These are phyloP conservation scores for Drosophila grimshawi DNA, from an alignment of 1,140 invertebrate genomes.

Conservation along the genomic window DNA sequence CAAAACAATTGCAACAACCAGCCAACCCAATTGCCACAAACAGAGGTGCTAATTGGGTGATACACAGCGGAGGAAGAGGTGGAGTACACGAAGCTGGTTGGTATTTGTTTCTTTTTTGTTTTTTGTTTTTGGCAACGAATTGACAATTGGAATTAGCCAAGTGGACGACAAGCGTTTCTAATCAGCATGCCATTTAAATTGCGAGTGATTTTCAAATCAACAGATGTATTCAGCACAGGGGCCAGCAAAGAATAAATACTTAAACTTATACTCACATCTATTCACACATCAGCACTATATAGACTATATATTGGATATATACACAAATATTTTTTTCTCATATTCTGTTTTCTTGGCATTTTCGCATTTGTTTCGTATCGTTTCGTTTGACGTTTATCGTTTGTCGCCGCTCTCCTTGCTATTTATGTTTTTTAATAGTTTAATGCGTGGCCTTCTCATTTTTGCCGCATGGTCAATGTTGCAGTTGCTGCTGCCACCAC, in stretches of 20 bases:
- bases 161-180: slow-evolving; percentile 36
- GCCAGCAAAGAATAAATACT: slow-evolving; percentile 9
- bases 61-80: slow-evolving; percentile 3
- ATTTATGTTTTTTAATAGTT: slow-evolving; percentile 41
- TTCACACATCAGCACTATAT: not conserved
- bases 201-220: slow-evolving; percentile 37
- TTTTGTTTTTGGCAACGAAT: slow-evolving; percentile 42
- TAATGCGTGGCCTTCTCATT: slow-evolving; percentile 25
- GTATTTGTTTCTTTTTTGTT: too few relatives aligned
- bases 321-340: slow-evolving; percentile 11
- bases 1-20: slow-evolving; percentile 27
- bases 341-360: slow-evolving; percentile 11
- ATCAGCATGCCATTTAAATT: slow-evolving; percentile 48
- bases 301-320: slow-evolving; percentile 12
- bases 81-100: slow-evolving; percentile 13
- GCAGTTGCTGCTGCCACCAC: slow-evolving; percentile 54
- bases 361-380: slow-evolving; percentile 33
- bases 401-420: not conserved
- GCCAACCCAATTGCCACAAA: not conserved
- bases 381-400: not conserved
- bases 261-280: not conserved
- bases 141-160: slow-evolving; percentile 48
- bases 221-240: not conserved
- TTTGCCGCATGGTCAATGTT: slow-evolving; percentile 39
- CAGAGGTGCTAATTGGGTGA: slow-evolving; percentile 65